Conservation (phyloP, 2,888 invertebrate species). For the Zelleria hepariella region DNA sequence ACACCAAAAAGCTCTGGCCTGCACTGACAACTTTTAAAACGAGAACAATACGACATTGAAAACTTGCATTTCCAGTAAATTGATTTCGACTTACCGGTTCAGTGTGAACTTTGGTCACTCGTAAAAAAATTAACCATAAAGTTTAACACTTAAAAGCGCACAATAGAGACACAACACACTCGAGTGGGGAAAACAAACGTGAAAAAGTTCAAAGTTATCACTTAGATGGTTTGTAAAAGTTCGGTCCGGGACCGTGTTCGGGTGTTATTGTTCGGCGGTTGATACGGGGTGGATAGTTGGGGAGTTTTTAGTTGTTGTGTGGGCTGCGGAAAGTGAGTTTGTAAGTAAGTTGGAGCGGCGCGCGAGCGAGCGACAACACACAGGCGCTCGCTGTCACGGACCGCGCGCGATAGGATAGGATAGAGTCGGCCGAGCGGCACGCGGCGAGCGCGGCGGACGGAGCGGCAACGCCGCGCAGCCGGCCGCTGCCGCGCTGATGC, state of each 20-base stretch:
- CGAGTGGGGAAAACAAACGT: constrained; percentile 40
- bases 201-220: constrained; percentile 21
- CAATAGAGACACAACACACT: constrained; percentile 7
- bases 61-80: constrained; percentile 1
- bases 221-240: not conserved
- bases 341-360: constrained; percentile 38
- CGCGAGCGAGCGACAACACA: constrained; percentile 14
- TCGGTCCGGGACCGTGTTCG: not conserved
- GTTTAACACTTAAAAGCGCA: constrained; percentile 29
- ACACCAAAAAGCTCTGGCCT: not conserved
- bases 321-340: constrained; percentile 49
- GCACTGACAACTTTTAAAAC: not conserved
- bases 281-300: constrained; percentile 26
- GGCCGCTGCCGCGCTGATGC: constrained; percentile 27
- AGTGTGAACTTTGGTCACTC: constrained; percentile 49
- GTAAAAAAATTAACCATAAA: constrained; percentile 34
- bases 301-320: constrained; percentile 25
- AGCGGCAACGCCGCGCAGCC: constrained; percentile 41
- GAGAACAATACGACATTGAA: not conserved
- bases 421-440: not conserved
- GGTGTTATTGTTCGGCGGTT: constrained; percentile 35
- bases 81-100: constrained; percentile 59
- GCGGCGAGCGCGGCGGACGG: constrained; percentile 25
- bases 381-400: constrained; percentile 19
- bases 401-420: constrained; percentile 8